Percentiles rank a stretch among this genome's conserved stretches.
Evolutionary conservation across 1,140 invertebrate genomes (phyloP).

Genomic region (Cotesia glomerata): DNA sequence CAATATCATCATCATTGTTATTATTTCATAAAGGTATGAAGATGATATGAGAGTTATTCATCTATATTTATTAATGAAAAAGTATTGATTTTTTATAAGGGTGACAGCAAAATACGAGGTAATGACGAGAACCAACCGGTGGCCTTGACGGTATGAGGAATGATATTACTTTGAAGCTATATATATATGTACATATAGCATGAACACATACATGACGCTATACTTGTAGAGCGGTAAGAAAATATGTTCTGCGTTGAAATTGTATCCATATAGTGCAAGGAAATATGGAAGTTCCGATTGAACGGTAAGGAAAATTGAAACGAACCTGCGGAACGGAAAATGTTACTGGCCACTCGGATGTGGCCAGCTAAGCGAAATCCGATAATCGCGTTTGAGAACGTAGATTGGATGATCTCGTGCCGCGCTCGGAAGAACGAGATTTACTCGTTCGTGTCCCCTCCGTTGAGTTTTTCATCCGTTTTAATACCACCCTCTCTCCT

Average conservation of each 20-base stretch:
- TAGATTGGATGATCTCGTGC: slow-evolving; percentile 27
- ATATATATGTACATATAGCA: no score
- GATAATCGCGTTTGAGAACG: slow-evolving; percentile 28
- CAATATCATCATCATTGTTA: no score
- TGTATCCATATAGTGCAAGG: background rate
- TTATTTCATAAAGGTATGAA: no score
- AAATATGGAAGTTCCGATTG: slow-evolving; percentile 12
- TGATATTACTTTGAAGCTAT: background rate
- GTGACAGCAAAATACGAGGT: background rate
- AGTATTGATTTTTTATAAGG: background rate
- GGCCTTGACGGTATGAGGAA: slow-evolving; percentile 1
- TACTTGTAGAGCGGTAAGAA: background rate
- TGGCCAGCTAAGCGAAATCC: slow-evolving; percentile 32
- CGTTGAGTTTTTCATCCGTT: no score
- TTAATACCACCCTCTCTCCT: no score
- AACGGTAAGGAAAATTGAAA: slow-evolving; percentile 23
- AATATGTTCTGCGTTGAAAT: background rate
- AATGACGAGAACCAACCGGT: background rate
- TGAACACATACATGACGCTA: no score
- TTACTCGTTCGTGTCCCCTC: background rate
- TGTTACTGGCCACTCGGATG: background rate
- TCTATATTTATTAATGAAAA: background rate
- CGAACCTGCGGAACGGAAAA: slow-evolving; percentile 10
- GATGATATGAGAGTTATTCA: no score
- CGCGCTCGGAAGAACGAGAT: slow-evolving; percentile 1